A percentile compares a stretch with the other conserved stretches of the same genome.
Evolutionary conservation across 2,888 invertebrate genomes (phyloP).

Genomic region (Synergus laeviventris): DNA sequence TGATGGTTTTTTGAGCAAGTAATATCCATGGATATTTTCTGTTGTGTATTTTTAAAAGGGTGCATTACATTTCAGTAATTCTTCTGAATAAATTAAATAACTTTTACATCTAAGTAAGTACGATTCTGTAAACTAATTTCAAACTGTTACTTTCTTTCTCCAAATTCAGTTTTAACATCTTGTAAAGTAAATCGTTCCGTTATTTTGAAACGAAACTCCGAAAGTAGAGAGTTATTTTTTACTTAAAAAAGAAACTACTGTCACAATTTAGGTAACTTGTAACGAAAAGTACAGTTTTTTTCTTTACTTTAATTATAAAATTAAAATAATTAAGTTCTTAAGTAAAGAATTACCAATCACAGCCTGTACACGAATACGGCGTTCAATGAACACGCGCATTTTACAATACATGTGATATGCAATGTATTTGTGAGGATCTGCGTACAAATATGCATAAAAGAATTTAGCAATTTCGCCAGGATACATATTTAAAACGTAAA

Average conservation of each 20-base stretch:
- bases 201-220: background rate
- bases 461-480: background rate
- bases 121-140: background rate
- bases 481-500: background rate
- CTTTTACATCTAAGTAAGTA: background rate
- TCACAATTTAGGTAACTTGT: background rate
- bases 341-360: constrained; percentile 11
- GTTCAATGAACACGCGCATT: background rate
- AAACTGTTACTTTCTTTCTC: background rate
- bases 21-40: constrained; percentile 24
- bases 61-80: constrained; percentile 26
- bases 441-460: background rate
- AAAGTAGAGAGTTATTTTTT: background rate
- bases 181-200: background rate
- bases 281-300: background rate
- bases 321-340: background rate
- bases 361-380: background rate
- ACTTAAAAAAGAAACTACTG: background rate
- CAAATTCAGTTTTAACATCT: background rate
- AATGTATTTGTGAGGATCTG: background rate
- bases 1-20: constrained; percentile 28
- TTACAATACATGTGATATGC: background rate
- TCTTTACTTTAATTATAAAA: background rate
- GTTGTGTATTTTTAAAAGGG: constrained; percentile 17
- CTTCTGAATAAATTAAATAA: background rate